Percentiles rank a stretch among this genome's conserved stretches.
Conservation (phyloP, 2,888 invertebrate species). For the Pachydiplax longipennis region DNA sequence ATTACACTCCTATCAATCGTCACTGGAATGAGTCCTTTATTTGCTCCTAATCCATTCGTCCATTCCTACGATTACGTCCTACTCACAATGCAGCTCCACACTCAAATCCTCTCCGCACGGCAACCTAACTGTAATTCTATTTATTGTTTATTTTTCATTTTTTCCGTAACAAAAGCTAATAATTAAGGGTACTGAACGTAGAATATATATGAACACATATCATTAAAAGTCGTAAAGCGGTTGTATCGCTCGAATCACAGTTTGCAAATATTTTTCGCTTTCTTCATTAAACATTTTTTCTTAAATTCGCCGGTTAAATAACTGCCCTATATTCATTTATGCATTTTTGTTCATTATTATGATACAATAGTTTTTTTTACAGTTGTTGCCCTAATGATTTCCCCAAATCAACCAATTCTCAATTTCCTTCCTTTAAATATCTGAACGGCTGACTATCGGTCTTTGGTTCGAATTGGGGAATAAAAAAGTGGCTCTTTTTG, state of each 20-base stretch:
- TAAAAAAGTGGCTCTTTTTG: slow-evolving; percentile 7
- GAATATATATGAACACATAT: slow-evolving; percentile 42
- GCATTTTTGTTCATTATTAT: slow-evolving; percentile 17
- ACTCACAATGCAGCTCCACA: background rate
- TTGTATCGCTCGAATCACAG: slow-evolving; percentile 42
- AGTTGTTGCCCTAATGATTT: slow-evolving; percentile 9
- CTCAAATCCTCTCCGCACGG: slow-evolving; percentile 9
- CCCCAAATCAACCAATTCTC: background rate
- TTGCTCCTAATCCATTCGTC: background rate
- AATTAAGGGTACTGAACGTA: slow-evolving; percentile 33
- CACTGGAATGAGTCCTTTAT: background rate
- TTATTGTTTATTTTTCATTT: background rate
- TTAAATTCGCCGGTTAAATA: slow-evolving; percentile 29
- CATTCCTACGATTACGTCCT: background rate
- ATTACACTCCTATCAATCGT: background rate
- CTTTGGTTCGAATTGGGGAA: slow-evolving; percentile 1
- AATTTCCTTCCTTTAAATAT: background rate
- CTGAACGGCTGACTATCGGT: background rate
- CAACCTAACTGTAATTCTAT: slow-evolving; percentile 22
- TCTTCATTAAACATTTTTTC: slow-evolving; percentile 14
- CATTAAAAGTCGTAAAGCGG: slow-evolving; percentile 37
- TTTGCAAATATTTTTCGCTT: slow-evolving; percentile 41
- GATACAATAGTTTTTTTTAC: slow-evolving; percentile 27
- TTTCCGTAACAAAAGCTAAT: slow-evolving; percentile 41
- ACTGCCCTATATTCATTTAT: slow-evolving; percentile 4